Conservation (phyloP, 2,113 vertebrate genomes). For the Chloroceryle aenea region DNA sequence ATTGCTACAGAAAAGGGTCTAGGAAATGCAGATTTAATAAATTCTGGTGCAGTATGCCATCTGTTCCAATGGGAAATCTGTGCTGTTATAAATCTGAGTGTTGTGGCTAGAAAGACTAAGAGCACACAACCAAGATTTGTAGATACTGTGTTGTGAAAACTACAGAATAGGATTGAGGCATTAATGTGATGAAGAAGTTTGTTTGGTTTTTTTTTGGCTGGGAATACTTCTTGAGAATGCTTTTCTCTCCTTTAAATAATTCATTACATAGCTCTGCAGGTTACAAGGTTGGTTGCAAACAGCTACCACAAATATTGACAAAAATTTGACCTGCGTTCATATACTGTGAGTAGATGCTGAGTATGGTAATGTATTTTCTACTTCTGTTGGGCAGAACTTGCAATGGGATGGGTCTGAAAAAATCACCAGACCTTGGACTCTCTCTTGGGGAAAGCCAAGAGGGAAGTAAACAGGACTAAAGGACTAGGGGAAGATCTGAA, state of each 20-base stretch:
- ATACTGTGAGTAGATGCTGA: neutral
- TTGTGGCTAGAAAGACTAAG: constrained; percentile 29
- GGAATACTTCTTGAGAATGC: neutral
- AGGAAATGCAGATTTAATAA: constrained; percentile 17
- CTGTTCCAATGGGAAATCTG: constrained; percentile 32
- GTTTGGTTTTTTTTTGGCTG: neutral
- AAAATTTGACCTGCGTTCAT: neutral
- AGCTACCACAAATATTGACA: neutral
- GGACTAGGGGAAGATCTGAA: neutral
- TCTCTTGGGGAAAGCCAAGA: neutral
- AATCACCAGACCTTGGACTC: neutral
- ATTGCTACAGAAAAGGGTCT: neutral
- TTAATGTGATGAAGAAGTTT: neutral
- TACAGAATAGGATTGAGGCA: neutral
- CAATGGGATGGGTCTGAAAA: neutral
- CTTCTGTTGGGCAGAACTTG: neutral
- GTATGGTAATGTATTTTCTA: neutral
- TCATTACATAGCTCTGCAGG: neutral
- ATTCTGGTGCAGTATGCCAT: constrained; percentile 25
- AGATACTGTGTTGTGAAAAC: neutral
- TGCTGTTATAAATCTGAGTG: constrained; percentile 13
- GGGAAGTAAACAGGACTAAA: neutral
- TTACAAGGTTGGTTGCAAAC: neutral
- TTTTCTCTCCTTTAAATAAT: neutral
- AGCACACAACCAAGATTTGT: neutral